Evolutionary conservation across 1,140 invertebrate genomes (phyloP), one percentile per base, ranked within the genome.

Genomic region (Macrosteles quadrilineatus): DNA sequence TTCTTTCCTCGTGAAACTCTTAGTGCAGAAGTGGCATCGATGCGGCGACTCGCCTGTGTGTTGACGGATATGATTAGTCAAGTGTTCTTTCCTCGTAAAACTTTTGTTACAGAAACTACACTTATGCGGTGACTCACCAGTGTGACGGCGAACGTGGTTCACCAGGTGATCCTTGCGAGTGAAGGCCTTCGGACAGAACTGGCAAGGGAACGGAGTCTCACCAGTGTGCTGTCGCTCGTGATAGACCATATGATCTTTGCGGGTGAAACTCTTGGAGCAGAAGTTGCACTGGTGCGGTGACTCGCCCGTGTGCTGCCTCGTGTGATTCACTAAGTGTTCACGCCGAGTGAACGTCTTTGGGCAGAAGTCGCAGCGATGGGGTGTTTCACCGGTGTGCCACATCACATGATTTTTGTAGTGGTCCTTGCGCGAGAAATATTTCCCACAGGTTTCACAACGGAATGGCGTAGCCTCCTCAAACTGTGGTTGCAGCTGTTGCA

Each of bases 1-100:
- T 83, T 95, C 93, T 81, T 95, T 95, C 71, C 93, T 84, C 45
- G 93, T 95, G 81, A 96, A 95, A 65, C 90, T 89, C 83, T 92
- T 85, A 21, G 87, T 83, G 78, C 88, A 90, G 79, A 84, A 86
- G 73, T 84, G 81, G 80, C 88, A 90, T 79, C 84, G 83, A 78
- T 85, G 84, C 74, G 85, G 85, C 73, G 83, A 85, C 78, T 91
- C 91, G 73, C 90, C 90, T 67, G 91, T 93, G 80, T 93, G 91
- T 74, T 85, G 84, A 71, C 85, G 83, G 65, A 87, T 83, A 78
- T 88, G 87, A 72, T 87, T 85, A 70, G 86, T 87, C 76, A 88
- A 80, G 75, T 88, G 86, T 75, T 88, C 86, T 77, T 87, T 87
- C 59, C 86, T 81, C 31, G 87, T 87, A 77, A 89, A 89, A 64